These are phyloP conservation scores for Macrophya annulata DNA, from an alignment of 2,888 invertebrate genomes.

Conservation along the genomic window DNA sequence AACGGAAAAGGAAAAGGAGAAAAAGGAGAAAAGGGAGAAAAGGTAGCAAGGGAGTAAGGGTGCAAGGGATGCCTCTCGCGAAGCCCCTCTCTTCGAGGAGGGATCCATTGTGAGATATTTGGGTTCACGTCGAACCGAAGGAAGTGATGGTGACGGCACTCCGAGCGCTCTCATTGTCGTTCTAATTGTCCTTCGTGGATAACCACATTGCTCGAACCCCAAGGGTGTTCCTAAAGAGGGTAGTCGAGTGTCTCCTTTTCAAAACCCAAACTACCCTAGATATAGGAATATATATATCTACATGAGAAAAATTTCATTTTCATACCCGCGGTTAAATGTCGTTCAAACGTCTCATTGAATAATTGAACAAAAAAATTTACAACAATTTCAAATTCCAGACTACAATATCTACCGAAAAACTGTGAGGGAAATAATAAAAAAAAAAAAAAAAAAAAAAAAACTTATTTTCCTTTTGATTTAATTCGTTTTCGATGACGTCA, in stretches of 20 bases:
- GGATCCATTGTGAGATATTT: constrained; percentile 53
- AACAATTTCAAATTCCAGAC: background rate
- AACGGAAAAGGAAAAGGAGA: background rate
- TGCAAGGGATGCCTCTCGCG: background rate
- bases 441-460: background rate
- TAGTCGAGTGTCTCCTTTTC: constrained; percentile 44
- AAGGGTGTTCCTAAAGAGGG: constrained; percentile 20
- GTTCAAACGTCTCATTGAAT: background rate
- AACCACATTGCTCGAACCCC: constrained; percentile 39
- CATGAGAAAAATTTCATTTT: background rate
- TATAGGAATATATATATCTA: background rate
- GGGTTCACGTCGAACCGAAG: constrained; percentile 51
- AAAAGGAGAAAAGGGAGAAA: background rate
- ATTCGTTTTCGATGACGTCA: background rate
- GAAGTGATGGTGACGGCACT: constrained; percentile 43
- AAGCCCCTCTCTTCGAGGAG: constrained; percentile 22
- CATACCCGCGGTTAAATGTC: background rate
- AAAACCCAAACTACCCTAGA: constrained; percentile 34
- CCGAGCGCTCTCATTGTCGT: constrained; percentile 44
- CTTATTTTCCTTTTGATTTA: no score
- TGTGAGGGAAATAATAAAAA: background rate
- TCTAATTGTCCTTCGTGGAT: constrained; percentile 50
- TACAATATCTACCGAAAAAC: background rate
- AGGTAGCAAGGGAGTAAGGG: background rate
- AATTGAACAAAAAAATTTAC: background rate